A percentile compares a stretch with the other conserved stretches of the same genome.
These are phyloP conservation scores for Cavia aperea DNA, from an alignment of 2,113 vertebrate species.

Conservation along the genomic window DNA sequence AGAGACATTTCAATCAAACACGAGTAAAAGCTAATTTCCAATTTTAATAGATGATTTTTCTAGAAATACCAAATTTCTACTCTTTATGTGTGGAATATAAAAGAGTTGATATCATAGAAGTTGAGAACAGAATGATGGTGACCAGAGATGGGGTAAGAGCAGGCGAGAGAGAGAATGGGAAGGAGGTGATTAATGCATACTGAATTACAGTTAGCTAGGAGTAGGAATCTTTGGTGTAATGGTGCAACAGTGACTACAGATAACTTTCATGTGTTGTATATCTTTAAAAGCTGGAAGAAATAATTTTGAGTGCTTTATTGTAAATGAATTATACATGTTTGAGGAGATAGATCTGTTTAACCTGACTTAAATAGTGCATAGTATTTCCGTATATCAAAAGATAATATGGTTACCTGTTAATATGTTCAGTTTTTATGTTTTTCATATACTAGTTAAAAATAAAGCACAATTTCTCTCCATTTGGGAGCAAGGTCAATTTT, in stretches of 20 bases:
- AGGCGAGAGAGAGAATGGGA: background rate
- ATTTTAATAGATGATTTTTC: background rate
- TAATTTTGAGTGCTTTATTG: background rate
- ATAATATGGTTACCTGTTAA: background rate
- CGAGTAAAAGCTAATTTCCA: background rate
- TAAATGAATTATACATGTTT: background rate
- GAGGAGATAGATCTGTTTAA: background rate
- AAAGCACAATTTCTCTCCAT: background rate
- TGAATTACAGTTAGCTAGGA: background rate
- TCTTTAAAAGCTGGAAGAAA: background rate
- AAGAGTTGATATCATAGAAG: background rate
- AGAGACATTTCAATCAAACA: conserved; percentile 2
- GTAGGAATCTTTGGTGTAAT: background rate
- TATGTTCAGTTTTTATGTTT: background rate
- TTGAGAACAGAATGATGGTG: background rate
- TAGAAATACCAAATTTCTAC: background rate
- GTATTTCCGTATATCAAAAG: background rate
- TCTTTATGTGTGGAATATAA: background rate
- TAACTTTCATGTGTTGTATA: background rate
- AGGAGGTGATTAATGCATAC: background rate
- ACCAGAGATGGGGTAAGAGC: no score
- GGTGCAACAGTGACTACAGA: background rate
- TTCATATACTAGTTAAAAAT: background rate
- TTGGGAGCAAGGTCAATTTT: background rate
- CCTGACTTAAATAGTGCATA: background rate